phyloP scores from a whole-genome alignment of 2,888 invertebrate species.

The Sceliomorpha sp. region DNA sequence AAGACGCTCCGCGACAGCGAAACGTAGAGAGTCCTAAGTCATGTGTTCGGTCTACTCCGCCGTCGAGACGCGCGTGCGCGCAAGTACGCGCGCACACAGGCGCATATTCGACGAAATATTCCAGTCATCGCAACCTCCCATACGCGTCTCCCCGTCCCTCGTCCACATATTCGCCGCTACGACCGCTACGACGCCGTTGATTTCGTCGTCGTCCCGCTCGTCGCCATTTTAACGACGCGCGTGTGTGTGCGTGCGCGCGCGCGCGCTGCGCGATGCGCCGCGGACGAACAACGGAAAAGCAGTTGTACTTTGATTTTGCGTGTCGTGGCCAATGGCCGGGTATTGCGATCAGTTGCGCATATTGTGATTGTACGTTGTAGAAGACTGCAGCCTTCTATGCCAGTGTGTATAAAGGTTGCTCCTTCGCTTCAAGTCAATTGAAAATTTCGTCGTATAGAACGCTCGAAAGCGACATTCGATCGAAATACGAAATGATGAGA shows the following conservation, averaged over 20 bases:
- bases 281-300: background rate
- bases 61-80: conserved; percentile 39
- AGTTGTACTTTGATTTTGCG: conserved; percentile 50
- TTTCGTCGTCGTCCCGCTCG: too few relatives aligned
- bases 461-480: conserved; percentile 4
- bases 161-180: too few relatives aligned
- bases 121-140: too few relatives aligned
- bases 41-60: conserved; percentile 62
- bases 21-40: conserved; percentile 46
- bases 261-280: conserved; percentile 10
- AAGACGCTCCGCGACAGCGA: conserved; percentile 25
- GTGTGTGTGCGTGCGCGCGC: conserved; percentile 24
- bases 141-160: too few relatives aligned
- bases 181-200: too few relatives aligned
- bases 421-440: conserved; percentile 50
- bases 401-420: conserved; percentile 94
- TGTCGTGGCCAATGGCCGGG: conserved; percentile 63
- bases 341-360: conserved; percentile 46
- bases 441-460: conserved; percentile 5
- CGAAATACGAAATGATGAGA: conserved; percentile 67
- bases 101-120: background rate
- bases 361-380: conserved; percentile 33
- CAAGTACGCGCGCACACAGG: background rate
- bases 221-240: too few relatives aligned
- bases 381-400: conserved; percentile 87